A percentile compares a stretch with the other conserved stretches of the same genome.
Evolutionary conservation across 2,113 vertebrate species (phyloP).

Genomic region (Istiophorus platypterus): DNA sequence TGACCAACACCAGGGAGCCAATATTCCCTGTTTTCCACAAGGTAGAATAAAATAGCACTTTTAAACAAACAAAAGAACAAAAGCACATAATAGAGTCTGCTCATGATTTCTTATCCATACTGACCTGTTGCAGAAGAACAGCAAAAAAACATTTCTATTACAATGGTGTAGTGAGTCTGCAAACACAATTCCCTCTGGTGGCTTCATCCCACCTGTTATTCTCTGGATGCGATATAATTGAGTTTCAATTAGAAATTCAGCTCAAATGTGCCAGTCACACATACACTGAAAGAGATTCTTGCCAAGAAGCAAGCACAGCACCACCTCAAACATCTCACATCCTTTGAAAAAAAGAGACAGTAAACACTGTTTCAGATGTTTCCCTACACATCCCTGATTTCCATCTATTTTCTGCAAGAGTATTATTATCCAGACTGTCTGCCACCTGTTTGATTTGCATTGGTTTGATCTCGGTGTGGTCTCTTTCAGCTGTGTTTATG

Average conservation of each 20-base stretch:
- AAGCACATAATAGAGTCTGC: neutral
- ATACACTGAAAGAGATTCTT: neutral
- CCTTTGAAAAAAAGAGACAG: conserved; percentile 13
- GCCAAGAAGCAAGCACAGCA: conserved; percentile 2
- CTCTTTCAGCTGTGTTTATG: neutral
- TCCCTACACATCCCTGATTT: conserved; percentile 11
- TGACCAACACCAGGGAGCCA: conserved; percentile 2
- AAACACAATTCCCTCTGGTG: conserved; percentile 27
- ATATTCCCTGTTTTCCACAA: neutral
- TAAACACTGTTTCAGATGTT: conserved; percentile 24
- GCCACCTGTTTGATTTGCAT: conserved; percentile 61
- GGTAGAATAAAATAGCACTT: neutral
- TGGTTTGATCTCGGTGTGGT: conserved; percentile 52
- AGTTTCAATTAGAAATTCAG: conserved; percentile 14
- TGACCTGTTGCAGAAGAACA: neutral
- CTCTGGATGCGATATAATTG: conserved; percentile 4
- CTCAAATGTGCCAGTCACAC: neutral
- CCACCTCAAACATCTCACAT: conserved; percentile 2
- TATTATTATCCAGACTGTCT: conserved; percentile 4
- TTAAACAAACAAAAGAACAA: neutral
- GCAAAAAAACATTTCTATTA: conserved; percentile 20
- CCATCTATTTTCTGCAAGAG: conserved; percentile 20
- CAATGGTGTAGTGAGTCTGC: neutral
- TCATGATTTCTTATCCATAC: neutral
- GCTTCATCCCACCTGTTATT: neutral